Conservation (phyloP, 2,113 vertebrate species). For the Albula glossodonta region DNA sequence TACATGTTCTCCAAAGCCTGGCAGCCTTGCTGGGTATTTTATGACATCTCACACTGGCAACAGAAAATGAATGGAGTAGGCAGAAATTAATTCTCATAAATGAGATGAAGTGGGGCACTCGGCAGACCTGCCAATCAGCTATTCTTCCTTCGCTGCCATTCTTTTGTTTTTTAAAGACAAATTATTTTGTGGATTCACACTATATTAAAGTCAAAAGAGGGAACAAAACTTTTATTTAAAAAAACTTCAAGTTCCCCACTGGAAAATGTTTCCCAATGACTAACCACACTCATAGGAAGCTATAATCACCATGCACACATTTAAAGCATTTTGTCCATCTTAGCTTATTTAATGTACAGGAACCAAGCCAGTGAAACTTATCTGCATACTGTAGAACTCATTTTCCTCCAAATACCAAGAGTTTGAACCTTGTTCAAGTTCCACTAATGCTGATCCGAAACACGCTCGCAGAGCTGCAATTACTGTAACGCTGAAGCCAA, state of each 20-base stretch:
- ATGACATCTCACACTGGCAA: constrained; percentile 16
- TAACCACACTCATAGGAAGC: constrained; percentile 15
- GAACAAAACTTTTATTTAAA: background rate
- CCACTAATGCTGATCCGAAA: constrained; percentile 31
- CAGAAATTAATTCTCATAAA: constrained; percentile 34
- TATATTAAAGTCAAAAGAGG: constrained; percentile 1
- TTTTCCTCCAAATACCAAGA: constrained; percentile 36
- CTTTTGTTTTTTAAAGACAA: constrained; percentile 12
- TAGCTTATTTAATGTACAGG: constrained; percentile 20
- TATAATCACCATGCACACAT: constrained; percentile 14
- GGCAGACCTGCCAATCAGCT: constrained; percentile 24
- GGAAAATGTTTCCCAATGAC: constrained; percentile 26
- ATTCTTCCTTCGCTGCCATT: background rate
- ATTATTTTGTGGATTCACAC: constrained; percentile 20
- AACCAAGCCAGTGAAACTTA: constrained; percentile 29
- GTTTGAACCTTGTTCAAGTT: constrained; percentile 38
- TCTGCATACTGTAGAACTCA: constrained; percentile 28
- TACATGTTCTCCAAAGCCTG: constrained; percentile 14
- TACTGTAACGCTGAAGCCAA: constrained; percentile 32
- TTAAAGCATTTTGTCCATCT: constrained; percentile 21
- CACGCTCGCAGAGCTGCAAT: constrained; percentile 34
- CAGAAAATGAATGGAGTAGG: constrained; percentile 22
- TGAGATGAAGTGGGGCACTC: constrained; percentile 21
- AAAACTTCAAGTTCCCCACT: background rate
- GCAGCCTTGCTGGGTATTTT: constrained; percentile 22